Evolutionary conservation across 2,113 vertebrate species (phyloP).

Genomic region (Muscicapa adusta): DNA sequence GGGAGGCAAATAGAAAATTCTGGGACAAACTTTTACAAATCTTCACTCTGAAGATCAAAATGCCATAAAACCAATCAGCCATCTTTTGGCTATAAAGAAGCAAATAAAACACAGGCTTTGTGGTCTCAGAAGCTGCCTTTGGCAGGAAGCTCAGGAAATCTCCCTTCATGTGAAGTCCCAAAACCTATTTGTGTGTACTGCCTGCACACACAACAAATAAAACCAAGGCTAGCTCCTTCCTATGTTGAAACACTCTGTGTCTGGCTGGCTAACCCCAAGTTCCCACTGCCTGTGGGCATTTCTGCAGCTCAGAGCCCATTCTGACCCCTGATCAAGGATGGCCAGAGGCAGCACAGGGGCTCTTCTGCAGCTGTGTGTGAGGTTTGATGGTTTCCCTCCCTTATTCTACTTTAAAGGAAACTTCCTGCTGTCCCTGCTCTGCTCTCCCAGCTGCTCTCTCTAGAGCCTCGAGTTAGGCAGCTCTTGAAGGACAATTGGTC

Average conservation of each 20-base stretch:
- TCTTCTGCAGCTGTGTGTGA: neutral
- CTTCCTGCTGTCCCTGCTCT: neutral
- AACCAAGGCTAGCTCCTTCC: neutral
- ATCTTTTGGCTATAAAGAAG: neutral
- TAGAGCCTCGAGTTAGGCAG: neutral
- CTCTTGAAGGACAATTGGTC: neutral
- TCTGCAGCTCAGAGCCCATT: neutral
- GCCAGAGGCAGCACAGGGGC: neutral
- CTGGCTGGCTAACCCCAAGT: neutral
- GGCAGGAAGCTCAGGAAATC: conserved; percentile 21
- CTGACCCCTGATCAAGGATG: neutral
- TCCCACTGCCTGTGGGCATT: neutral
- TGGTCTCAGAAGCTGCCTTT: conserved; percentile 17
- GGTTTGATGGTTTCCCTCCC: neutral
- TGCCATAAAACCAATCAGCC: neutral
- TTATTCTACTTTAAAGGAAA: neutral
- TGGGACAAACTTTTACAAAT: neutral
- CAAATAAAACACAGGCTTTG: conserved; percentile 8
- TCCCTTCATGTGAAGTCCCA: neutral
- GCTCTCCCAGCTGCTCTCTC: neutral
- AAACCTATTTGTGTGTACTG: neutral
- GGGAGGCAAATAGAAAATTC: neutral
- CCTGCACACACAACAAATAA: neutral
- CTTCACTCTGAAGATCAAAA: conserved; percentile 4
- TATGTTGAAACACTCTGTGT: neutral